Evolutionary conservation across 2,113 vertebrate genomes (phyloP).

Genomic region (Jaculus jaculus): DNA sequence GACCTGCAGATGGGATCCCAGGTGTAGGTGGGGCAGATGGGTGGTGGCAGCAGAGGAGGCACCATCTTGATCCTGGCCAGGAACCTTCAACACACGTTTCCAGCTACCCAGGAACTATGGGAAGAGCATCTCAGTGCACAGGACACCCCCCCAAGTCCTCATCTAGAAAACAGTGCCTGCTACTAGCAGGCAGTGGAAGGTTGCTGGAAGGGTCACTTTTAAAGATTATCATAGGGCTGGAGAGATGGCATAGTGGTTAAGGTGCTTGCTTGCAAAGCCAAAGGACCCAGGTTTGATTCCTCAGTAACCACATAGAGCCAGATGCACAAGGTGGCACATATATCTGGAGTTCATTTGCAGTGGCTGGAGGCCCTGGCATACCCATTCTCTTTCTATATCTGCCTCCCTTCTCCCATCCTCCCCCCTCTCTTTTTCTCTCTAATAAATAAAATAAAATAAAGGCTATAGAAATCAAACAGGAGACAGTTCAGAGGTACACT

Average conservation of each 20-base stretch:
- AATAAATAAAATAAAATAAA: no score
- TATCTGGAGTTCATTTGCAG: no score
- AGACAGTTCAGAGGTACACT: background rate
- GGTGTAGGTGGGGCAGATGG: accelerated
- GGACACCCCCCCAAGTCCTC: accelerated
- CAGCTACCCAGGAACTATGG: accelerated
- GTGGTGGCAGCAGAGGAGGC: background rate
- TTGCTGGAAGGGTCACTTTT: background rate
- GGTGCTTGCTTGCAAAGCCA: no score
- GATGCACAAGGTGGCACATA: no score
- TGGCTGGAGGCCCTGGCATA: no score
- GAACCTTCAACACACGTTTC: accelerated
- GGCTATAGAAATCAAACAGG: background rate
- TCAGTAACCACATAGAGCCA: no score
- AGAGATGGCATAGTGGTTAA: no score
- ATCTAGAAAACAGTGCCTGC: background rate
- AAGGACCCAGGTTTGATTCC: no score
- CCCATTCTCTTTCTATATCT: no score
- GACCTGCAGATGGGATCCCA: background rate
- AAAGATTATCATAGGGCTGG: no score
- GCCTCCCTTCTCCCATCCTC: no score
- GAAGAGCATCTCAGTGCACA: background rate
- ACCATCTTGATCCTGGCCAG: accelerated
- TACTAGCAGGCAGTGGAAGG: background rate
- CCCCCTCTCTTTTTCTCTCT: no score